Conservation (phyloP, 2,888 invertebrate species). For the Hoplodrina blanda region DNA sequence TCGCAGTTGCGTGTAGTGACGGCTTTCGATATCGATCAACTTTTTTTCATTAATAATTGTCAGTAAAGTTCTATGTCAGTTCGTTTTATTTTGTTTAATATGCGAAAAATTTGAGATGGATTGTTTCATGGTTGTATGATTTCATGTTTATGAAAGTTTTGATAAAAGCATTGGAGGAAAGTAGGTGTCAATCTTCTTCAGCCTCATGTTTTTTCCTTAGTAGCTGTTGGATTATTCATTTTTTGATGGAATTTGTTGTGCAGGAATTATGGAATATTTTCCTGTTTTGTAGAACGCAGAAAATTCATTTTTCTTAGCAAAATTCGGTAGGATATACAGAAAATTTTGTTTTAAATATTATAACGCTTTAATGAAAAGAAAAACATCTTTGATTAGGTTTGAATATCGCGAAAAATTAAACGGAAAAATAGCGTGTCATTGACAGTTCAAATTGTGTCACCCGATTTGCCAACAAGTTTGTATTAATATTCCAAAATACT, state of each 20-base stretch:
- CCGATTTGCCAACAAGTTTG: no score
- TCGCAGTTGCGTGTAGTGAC: constrained; percentile 64
- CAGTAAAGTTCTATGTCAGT: constrained; percentile 40
- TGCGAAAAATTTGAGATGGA: constrained; percentile 55
- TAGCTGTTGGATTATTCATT: constrained; percentile 13
- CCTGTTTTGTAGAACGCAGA: background rate
- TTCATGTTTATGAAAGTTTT: constrained; percentile 22
- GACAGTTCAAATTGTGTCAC: no score
- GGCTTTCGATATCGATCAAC: constrained; percentile 45
- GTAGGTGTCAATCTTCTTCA: constrained; percentile 17
- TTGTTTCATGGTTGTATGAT: constrained; percentile 12
- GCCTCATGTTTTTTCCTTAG: constrained; percentile 6
- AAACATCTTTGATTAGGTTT: background rate
- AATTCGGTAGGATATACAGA: background rate
- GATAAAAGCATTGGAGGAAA: constrained; percentile 11
- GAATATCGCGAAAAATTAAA: no score
- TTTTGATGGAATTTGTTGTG: background rate
- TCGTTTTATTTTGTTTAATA: constrained; percentile 50
- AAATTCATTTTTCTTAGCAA: background rate
- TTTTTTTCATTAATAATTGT: constrained; percentile 77
- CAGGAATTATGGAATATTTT: constrained; percentile 12
- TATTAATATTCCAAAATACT: no score
- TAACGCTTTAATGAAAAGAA: background rate
- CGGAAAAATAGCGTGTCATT: no score
- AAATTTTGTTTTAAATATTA: background rate